Evolutionary conservation across 1,140 invertebrate species (phyloP).

Genomic region (Antheraea mylitta): DNA sequence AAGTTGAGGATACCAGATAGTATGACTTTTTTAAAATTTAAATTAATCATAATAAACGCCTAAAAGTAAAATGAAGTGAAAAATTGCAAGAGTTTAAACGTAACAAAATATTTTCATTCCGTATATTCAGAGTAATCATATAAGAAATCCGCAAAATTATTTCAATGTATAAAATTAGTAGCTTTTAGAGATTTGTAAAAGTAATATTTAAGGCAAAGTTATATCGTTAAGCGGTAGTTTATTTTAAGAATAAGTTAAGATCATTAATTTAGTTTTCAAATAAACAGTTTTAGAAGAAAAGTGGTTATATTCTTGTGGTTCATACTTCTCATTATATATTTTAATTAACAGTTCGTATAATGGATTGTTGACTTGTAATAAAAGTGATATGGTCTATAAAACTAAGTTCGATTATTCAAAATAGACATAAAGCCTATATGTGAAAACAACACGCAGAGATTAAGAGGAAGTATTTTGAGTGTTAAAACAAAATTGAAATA

Average conservation of each 20-base stretch:
- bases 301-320: no score
- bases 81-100: not conserved
- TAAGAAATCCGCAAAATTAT: not conserved
- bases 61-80: not conserved
- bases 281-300: not conserved
- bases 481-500: no score
- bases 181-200: not conserved
- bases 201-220: not conserved
- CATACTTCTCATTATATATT: no score
- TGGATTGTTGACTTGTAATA: no score
- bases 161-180: not conserved
- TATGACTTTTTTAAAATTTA: not conserved
- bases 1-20: no score
- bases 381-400: no score
- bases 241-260: not conserved
- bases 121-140: not conserved
- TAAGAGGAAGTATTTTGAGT: no score
- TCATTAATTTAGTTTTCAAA: not conserved
- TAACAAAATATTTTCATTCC: not conserved
- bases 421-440: no score
- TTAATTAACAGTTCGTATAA: no score
- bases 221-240: not conserved
- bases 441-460: no score
- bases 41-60: slow-evolving; percentile 1
- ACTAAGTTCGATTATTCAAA: no score